Evolutionary conservation across 2,888 invertebrate species (phyloP).

Genomic region (Tachina fera): DNA sequence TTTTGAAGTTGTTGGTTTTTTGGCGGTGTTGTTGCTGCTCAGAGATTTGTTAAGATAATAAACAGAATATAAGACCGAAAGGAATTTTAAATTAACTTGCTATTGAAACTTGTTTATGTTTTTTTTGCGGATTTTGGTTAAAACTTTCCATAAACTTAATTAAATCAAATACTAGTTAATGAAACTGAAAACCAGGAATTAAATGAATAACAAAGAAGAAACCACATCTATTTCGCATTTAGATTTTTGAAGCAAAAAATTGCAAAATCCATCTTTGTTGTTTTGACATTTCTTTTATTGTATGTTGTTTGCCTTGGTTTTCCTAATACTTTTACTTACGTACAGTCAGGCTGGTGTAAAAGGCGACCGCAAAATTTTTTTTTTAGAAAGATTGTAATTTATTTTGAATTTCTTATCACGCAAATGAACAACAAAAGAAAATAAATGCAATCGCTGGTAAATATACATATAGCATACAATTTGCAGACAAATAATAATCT

Average conservation of each 20-base stretch:
- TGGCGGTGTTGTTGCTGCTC: conserved; percentile 3
- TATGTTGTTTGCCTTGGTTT: background rate
- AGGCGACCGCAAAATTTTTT: background rate
- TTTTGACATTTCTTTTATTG: background rate
- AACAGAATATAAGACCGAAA: conserved; percentile 32
- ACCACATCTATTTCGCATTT: background rate
- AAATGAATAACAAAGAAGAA: background rate
- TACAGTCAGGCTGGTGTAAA: background rate
- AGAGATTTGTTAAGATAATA: conserved; percentile 47
- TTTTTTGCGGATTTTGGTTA: background rate
- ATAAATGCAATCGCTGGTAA: conserved; percentile 48
- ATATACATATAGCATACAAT: conserved; percentile 10
- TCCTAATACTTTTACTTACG: background rate
- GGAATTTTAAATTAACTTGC: conserved; percentile 38
- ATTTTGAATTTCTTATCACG: conserved; percentile 61
- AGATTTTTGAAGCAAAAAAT: background rate
- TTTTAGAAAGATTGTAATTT: conserved; percentile 8
- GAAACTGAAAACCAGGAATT: background rate
- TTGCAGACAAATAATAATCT: conserved; percentile 40
- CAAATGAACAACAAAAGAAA: conserved; percentile 41
- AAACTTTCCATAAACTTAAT: conserved; percentile 9
- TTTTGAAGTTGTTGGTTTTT: conserved; percentile 31
- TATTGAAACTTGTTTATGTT: conserved; percentile 11
- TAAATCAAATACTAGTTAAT: background rate
- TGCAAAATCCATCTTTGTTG: no score